These are phyloP conservation scores for Rafetus swinhoei DNA, from an alignment of 2,113 vertebrate species.

Conservation along the genomic window DNA sequence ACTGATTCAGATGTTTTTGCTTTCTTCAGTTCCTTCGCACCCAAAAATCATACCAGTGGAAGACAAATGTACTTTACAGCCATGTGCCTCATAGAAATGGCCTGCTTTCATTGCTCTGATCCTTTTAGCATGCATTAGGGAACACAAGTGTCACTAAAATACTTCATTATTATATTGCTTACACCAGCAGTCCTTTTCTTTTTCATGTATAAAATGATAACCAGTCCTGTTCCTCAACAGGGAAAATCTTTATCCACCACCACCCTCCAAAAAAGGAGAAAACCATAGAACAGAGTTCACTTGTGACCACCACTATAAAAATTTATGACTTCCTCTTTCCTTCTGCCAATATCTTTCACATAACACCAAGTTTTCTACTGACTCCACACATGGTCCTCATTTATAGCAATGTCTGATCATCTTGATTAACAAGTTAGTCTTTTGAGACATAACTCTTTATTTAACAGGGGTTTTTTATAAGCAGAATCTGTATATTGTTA, in stretches of 20 bases:
- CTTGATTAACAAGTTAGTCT: not conserved
- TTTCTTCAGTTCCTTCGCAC: not conserved
- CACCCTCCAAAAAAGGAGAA: not conserved
- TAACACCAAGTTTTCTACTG: not conserved
- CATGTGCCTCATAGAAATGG: not conserved
- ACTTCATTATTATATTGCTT: fast-evolving
- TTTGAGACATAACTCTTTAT: not conserved
- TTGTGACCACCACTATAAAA: no score
- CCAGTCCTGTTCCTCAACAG: fast-evolving
- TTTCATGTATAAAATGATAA: not conserved
- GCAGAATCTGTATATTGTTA: not conserved
- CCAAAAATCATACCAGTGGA: not conserved
- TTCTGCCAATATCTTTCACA: not conserved
- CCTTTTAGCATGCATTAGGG: not conserved
- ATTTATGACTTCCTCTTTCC: not conserved
- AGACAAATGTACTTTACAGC: fast-evolving
- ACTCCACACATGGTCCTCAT: not conserved
- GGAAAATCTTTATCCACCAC: no score
- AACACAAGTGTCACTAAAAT: not conserved
- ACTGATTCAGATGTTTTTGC: fast-evolving
- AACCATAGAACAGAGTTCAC: not conserved
- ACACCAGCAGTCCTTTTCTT: not conserved
- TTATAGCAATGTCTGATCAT: not conserved
- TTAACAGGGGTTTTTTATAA: not conserved
- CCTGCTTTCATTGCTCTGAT: not conserved